Conservation (phyloP, 2,888 invertebrate genomes). For the Morpho achilles region DNA sequence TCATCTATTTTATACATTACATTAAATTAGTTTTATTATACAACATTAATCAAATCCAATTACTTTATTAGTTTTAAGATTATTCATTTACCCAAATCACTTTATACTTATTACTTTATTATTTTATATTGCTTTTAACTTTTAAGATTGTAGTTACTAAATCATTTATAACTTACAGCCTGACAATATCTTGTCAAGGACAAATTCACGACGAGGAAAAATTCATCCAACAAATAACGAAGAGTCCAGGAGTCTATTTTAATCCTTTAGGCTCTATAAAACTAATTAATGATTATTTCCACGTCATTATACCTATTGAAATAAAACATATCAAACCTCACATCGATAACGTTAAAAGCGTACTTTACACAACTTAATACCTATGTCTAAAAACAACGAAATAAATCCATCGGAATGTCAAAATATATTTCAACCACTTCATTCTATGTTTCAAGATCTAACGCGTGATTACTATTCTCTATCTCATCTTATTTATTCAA, state of each 20-base stretch:
- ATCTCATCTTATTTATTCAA: slow-evolving; percentile 23
- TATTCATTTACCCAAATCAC: too few species aligned
- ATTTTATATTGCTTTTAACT: too few species aligned
- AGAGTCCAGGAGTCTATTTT: slow-evolving; percentile 29
- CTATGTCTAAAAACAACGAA: slow-evolving; percentile 18
- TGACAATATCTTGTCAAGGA: too few species aligned
- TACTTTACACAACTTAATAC: not conserved
- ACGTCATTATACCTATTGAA: slow-evolving; percentile 26
- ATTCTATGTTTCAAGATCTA: slow-evolving; percentile 14
- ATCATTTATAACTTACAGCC: too few species aligned
- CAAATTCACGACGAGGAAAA: too few species aligned
- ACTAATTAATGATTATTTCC: slow-evolving; percentile 20
- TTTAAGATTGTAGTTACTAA: too few species aligned
- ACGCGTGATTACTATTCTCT: slow-evolving; percentile 22
- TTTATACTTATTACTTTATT: too few species aligned
- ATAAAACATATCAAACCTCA: slow-evolving; percentile 27
- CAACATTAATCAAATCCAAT: too few species aligned
- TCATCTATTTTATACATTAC: too few species aligned
- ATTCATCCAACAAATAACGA: not conserved
- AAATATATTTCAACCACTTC: slow-evolving; percentile 18
- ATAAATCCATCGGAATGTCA: slow-evolving; percentile 12
- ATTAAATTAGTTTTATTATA: too few species aligned
- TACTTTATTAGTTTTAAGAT: too few species aligned
- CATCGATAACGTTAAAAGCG: slow-evolving; percentile 23
- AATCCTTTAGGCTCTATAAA: slow-evolving; percentile 27